A percentile compares a stretch with the other conserved stretches of the same genome.
Conservation (phyloP, 1,140 invertebrate genomes). For the Drosophila chauvacae region DNA sequence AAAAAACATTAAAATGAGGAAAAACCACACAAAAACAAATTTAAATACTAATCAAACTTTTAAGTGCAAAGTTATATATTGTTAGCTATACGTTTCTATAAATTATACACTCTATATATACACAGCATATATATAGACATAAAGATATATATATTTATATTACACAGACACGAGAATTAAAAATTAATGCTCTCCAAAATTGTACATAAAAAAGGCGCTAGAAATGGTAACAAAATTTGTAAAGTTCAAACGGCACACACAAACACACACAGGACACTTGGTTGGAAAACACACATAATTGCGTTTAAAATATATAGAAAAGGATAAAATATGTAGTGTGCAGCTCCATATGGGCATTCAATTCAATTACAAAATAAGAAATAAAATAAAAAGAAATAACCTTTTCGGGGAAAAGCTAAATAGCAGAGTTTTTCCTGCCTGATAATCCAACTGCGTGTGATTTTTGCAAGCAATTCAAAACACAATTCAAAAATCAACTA, state of each 20-base stretch:
- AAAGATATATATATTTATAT: slow-evolving; percentile 14
- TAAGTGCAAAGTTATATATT: slow-evolving; percentile 81
- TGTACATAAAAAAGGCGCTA: slow-evolving; percentile 56
- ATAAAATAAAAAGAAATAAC: background rate
- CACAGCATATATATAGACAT: slow-evolving; percentile 20
- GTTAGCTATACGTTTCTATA: slow-evolving; percentile 58
- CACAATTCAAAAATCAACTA: background rate
- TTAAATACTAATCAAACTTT: slow-evolving; percentile 66
- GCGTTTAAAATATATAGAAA: slow-evolving; percentile 8
- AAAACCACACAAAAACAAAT: slow-evolving; percentile 40
- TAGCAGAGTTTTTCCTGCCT: slow-evolving; percentile 22
- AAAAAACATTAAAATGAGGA: slow-evolving; percentile 38
- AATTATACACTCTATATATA: slow-evolving; percentile 46
- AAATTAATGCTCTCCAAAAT: slow-evolving; percentile 50
- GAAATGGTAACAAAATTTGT: slow-evolving; percentile 30
- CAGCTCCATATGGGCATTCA: slow-evolving; percentile 14
- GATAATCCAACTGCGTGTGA: slow-evolving; percentile 25
- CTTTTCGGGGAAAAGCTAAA: background rate
- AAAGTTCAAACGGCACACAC: slow-evolving; percentile 25
- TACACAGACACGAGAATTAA: slow-evolving; percentile 7
- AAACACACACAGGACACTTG: slow-evolving; percentile 26
- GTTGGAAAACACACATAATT: slow-evolving; percentile 8
- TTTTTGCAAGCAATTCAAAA: slow-evolving; percentile 28
- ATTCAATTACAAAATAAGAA: background rate
- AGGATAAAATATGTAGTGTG: background rate